Conservation (phyloP, 2,888 invertebrate genomes). For the Athalia cordata region DNA sequence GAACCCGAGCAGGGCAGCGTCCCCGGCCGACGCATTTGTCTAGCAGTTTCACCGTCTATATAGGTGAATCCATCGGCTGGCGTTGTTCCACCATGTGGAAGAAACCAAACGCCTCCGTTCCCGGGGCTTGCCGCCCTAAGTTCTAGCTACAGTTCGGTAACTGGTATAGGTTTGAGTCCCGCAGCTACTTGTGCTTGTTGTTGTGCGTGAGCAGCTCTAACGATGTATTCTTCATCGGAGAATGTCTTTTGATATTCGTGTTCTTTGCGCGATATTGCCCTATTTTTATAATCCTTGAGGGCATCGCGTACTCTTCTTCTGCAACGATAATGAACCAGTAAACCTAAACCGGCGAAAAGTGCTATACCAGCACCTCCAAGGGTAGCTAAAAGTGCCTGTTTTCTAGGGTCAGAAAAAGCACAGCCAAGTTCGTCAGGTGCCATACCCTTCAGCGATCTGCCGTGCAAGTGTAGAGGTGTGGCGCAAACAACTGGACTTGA, state of each 20-base stretch:
- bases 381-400: slow-evolving; percentile 87
- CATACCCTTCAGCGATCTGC: slow-evolving; percentile 81
- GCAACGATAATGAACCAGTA: slow-evolving; percentile 85
- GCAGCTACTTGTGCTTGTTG: slow-evolving; percentile 58
- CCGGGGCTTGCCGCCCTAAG: slow-evolving; percentile 87
- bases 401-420: slow-evolving; percentile 85
- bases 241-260: slow-evolving; percentile 93
- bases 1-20: slow-evolving; percentile 67
- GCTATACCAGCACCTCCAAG: slow-evolving; percentile 85
- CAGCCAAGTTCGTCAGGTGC: slow-evolving; percentile 88
- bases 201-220: slow-evolving; percentile 79
- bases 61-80: slow-evolving; percentile 86
- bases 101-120: slow-evolving; percentile 83
- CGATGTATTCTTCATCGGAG: slow-evolving; percentile 90
- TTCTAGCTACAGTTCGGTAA: slow-evolving; percentile 97
- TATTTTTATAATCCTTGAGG: slow-evolving; percentile 87
- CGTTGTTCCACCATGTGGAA: slow-evolving; percentile 80
- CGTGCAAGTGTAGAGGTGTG: slow-evolving; percentile 83
- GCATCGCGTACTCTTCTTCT: slow-evolving; percentile 87
- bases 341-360: slow-evolving; percentile 81
- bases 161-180: slow-evolving; percentile 84
- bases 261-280: slow-evolving; percentile 84
- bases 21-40: slow-evolving; percentile 74
- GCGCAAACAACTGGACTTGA: slow-evolving; percentile 84
- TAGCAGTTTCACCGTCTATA: slow-evolving; percentile 81